Percentiles rank a stretch among this genome's conserved stretches.
These are phyloP conservation scores for Arion vulgaris DNA, from an alignment of 1,140 invertebrate genomes.

Conservation along the genomic window DNA sequence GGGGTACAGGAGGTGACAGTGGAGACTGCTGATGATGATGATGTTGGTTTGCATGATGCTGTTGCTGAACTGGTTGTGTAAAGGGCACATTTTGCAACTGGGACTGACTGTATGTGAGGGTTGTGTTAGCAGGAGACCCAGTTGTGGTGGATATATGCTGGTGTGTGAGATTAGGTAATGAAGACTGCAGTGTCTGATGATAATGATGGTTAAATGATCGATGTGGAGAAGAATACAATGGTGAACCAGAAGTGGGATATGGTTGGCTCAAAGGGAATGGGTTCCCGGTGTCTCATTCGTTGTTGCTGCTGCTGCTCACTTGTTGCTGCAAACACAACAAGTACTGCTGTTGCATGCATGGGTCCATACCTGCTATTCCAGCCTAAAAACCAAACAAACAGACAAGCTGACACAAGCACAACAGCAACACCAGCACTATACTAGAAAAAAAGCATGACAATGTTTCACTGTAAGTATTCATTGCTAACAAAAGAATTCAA, in stretches of 20 bases:
- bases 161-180: neutral
- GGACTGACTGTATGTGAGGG: neutral
- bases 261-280: conserved; percentile 23
- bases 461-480: neutral
- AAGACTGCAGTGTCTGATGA: conserved; percentile 19
- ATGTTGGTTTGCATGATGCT: conserved; percentile 44
- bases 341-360: conserved; percentile 59
- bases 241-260: conserved; percentile 33
- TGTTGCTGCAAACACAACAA: conserved; percentile 50
- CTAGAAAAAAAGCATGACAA: neutral
- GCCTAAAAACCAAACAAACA: conserved; percentile 55
- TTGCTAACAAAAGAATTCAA: neutral
- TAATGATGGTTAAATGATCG: conserved; percentile 36
- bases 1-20: conserved; percentile 44
- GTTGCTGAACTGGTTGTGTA: conserved; percentile 35
- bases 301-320: conserved; percentile 38
- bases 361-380: conserved; percentile 49
- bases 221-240: conserved; percentile 29
- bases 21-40: conserved; percentile 45
- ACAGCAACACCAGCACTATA: conserved; percentile 41
- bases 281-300: conserved; percentile 43
- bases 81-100: neutral
- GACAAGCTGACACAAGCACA: conserved; percentile 46
- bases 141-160: conserved; percentile 23
- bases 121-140: conserved; percentile 2